These are phyloP conservation scores for Spinibarbus caldwelli DNA, from an alignment of 2,797 vertebrate genomes.

Conservation along the genomic window DNA sequence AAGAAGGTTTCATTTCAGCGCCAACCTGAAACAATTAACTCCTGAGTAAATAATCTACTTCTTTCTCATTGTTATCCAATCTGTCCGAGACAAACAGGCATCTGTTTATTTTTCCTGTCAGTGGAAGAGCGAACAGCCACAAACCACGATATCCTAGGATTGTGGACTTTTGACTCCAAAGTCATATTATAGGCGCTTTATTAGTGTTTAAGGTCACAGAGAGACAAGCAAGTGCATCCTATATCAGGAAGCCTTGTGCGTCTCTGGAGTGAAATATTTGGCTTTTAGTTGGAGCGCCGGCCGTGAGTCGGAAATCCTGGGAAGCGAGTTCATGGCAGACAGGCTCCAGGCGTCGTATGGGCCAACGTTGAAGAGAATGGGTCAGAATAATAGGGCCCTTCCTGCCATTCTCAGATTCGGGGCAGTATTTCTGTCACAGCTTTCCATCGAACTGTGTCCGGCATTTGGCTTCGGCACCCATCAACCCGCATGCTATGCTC, in stretches of 20 bases:
- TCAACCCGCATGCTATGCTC: conserved; percentile 16
- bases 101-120: conserved; percentile 17
- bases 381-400: conserved; percentile 83
- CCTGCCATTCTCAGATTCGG: conserved; percentile 86
- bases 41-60: conserved; percentile 51
- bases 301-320: conserved; percentile 86
- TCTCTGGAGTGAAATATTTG: conserved; percentile 65
- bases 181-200: conserved; percentile 87
- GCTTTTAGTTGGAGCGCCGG: conserved; percentile 9
- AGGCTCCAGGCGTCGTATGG: conserved; percentile 81
- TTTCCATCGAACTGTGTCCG: conserved; percentile 66
- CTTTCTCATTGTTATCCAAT: conserved; percentile 59
- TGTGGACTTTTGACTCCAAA: conserved; percentile 68
- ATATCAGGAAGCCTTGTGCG: conserved; percentile 85
- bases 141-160: conserved; percentile 57
- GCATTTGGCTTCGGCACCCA: conserved; percentile 49
- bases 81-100: conserved; percentile 55
- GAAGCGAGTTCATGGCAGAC: conserved; percentile 80
- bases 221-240: conserved; percentile 91
- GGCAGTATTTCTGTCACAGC: conserved; percentile 77
- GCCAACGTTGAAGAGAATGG: conserved; percentile 76
- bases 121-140: conserved; percentile 5
- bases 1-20: conserved; percentile 46
- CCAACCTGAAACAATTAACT: conserved; percentile 50
- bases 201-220: conserved; percentile 87